Percentiles rank a stretch among this genome's conserved stretches.
phyloP scores from a whole-genome alignment of 1,140 invertebrate species.

The Forficula auricularia region DNA sequence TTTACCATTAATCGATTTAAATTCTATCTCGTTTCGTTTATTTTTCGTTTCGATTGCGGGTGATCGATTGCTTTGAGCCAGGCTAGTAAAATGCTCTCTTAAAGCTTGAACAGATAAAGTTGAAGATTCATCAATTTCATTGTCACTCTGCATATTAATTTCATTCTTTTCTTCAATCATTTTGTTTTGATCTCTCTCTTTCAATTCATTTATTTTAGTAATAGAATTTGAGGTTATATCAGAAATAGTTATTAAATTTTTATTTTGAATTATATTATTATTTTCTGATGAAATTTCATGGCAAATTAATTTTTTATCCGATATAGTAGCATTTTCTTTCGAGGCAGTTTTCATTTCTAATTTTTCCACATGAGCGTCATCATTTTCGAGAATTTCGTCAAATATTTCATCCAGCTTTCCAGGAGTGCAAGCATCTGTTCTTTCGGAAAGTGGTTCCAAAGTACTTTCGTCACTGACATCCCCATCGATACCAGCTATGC shows the following conservation, averaged over 20 bases:
- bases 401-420: too few species aligned
- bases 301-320: neutral
- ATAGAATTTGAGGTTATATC: neutral
- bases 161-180: neutral
- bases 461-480: too few species aligned
- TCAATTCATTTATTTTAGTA: neutral
- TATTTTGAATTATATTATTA: neutral
- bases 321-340: neutral
- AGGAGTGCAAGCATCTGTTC: too few species aligned
- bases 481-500: too few species aligned
- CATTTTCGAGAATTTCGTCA: too few species aligned
- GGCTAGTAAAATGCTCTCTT: neutral
- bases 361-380: neutral
- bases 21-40: neutral
- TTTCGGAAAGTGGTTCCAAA: too few species aligned
- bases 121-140: too few species aligned
- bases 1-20: neutral
- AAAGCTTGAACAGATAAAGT: neutral
- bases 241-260: neutral
- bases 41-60: constrained; percentile 3
- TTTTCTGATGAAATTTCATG: neutral
- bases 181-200: neutral
- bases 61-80: neutral
- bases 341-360: neutral
- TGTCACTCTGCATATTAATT: too few species aligned